Evolutionary conservation across 2,797 vertebrate genomes (phyloP).

Genomic region (Gallinago solitaria): DNA sequence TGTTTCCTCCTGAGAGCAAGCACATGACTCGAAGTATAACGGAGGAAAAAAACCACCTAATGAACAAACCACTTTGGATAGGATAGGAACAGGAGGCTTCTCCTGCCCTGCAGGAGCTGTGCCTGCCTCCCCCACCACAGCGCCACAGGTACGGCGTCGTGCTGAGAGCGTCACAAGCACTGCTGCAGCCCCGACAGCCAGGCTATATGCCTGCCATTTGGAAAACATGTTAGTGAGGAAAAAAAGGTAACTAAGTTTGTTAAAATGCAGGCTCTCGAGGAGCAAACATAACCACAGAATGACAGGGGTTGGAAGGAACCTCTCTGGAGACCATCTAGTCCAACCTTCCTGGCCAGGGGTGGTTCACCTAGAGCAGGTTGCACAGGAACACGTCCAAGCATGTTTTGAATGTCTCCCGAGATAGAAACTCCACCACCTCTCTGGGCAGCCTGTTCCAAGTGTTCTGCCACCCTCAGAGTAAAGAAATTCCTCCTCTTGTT

Average conservation of each 20-base stretch:
- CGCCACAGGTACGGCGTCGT: accelerated
- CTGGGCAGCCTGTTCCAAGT: too few species aligned
- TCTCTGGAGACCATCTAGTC: too few species aligned
- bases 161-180: background rate
- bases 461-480: too few species aligned
- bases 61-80: background rate
- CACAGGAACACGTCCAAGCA: too few species aligned
- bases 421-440: too few species aligned
- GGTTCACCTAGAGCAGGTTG: too few species aligned
- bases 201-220: accelerated
- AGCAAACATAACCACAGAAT: background rate
- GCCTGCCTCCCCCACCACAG: background rate
- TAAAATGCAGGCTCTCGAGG: background rate
- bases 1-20: background rate
- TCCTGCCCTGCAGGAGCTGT: background rate
- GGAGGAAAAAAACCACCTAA: background rate
- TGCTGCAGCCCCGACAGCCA: background rate
- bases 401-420: too few species aligned
- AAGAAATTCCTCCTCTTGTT: too few species aligned
- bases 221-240: background rate
- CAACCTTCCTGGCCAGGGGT: too few species aligned
- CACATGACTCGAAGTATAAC: background rate
- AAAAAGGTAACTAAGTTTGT: background rate
- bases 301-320: too few species aligned
- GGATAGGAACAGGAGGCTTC: background rate